Evolutionary conservation across 2,113 vertebrate species (phyloP).

Genomic region (Paraplagusia blochii): DNA sequence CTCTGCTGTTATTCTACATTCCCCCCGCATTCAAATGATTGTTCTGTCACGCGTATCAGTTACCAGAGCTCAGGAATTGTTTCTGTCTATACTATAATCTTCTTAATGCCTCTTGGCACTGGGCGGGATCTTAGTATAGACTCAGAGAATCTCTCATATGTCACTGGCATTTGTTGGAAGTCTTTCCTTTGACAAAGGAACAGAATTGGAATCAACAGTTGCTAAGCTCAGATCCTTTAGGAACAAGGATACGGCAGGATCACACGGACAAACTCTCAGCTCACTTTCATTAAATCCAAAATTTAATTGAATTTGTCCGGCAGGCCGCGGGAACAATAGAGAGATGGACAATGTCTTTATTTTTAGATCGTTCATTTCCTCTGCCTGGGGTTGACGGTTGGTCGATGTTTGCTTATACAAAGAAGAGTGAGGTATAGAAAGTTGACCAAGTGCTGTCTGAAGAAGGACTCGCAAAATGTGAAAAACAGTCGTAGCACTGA

Average conservation of each 20-base stretch:
- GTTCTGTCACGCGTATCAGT: slow-evolving; percentile 45
- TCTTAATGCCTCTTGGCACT: slow-evolving; percentile 67
- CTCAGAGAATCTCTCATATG: slow-evolving; percentile 70
- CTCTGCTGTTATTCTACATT: slow-evolving; percentile 12
- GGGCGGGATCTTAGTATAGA: slow-evolving; percentile 61
- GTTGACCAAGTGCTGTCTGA: no score
- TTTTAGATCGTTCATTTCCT: slow-evolving; percentile 39
- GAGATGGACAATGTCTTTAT: slow-evolving; percentile 32
- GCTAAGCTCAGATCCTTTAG: slow-evolving; percentile 61
- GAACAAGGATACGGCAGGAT: slow-evolving; percentile 53
- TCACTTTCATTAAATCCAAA: slow-evolving; percentile 43
- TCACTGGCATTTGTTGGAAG: slow-evolving; percentile 63
- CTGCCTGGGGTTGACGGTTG: neutral
- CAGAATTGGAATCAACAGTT: slow-evolving; percentile 54
- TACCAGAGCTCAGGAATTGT: slow-evolving; percentile 67
- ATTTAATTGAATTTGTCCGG: slow-evolving; percentile 53
- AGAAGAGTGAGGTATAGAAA: slow-evolving; percentile 5
- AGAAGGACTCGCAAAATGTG: no score
- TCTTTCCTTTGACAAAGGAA: slow-evolving; percentile 69
- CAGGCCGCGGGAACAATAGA: slow-evolving; percentile 33
- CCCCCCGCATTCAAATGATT: slow-evolving; percentile 38
- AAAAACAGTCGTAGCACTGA: no score
- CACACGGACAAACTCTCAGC: slow-evolving; percentile 17
- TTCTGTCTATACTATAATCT: slow-evolving; percentile 61
- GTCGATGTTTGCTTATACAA: neutral